Conservation (phyloP, 1,140 invertebrate species). For the Micrasema minimum region DNA sequence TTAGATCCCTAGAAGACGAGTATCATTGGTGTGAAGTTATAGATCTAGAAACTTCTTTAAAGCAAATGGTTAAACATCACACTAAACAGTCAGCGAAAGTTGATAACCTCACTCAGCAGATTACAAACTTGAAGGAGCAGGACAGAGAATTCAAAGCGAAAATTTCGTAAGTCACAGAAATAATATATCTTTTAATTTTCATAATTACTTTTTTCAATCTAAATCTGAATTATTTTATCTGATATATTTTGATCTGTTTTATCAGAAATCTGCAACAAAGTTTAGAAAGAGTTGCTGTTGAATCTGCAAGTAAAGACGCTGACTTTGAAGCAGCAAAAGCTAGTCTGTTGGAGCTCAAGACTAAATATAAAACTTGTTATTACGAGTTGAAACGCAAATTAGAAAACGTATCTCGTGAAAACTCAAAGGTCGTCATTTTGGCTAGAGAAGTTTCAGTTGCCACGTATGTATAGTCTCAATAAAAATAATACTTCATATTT, state of each 20-base stretch:
- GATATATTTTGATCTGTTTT: not conserved
- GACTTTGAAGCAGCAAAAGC: constrained; percentile 11
- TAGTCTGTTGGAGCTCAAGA: constrained; percentile 25
- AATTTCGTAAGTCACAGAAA: constrained; percentile 37
- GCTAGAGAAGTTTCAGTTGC: constrained; percentile 56
- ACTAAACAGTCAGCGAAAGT: constrained; percentile 56
- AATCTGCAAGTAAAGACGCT: constrained; percentile 17
- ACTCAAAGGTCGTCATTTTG: constrained; percentile 57
- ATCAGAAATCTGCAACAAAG: not conserved
- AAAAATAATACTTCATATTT: too few species aligned
- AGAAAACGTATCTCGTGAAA: constrained; percentile 56
- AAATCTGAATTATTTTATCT: too few species aligned
- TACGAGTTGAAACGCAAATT: constrained; percentile 52
- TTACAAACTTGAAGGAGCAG: constrained; percentile 34
- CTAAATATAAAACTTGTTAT: constrained; percentile 36
- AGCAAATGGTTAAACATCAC: constrained; percentile 46
- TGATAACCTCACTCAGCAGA: constrained; percentile 56
- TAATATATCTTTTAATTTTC: not conserved
- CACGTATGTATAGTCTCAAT: constrained; percentile 30
- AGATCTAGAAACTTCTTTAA: constrained; percentile 56
- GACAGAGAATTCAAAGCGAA: constrained; percentile 14
- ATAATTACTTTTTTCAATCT: not conserved
- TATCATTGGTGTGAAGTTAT: constrained; percentile 62
- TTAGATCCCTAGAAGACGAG: constrained; percentile 66
- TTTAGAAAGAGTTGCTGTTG: constrained; percentile 11